These are phyloP conservation scores for Lynx canadensis DNA, from an alignment of 2,113 vertebrate genomes.

Conservation along the genomic window DNA sequence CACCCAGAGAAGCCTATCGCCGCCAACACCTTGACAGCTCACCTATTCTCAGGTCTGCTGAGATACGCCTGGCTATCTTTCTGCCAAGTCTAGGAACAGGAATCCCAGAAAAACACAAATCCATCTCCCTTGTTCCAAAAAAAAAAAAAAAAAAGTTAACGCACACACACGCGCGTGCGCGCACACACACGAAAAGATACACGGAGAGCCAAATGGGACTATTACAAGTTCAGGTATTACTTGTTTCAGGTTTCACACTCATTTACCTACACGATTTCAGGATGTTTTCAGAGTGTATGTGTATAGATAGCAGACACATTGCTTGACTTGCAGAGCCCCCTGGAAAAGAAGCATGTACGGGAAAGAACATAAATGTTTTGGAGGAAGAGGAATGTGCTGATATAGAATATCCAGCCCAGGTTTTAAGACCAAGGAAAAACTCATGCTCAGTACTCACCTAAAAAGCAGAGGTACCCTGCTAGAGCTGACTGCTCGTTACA, in stretches of 20 bases:
- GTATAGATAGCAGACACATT: neutral
- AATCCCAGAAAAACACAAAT: conserved; percentile 49
- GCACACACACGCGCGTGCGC: too few relatives aligned
- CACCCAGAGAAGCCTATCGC: conserved; percentile 47
- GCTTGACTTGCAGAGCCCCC: neutral
- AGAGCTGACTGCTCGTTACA: neutral
- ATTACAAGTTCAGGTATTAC: neutral
- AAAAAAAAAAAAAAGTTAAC: neutral
- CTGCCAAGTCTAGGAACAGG: conserved; percentile 36
- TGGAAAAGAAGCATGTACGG: neutral
- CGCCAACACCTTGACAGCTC: conserved; percentile 47
- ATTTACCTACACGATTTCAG: neutral
- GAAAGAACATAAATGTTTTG: neutral
- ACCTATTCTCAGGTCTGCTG: conserved; percentile 33
- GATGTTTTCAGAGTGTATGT: neutral
- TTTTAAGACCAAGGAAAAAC: neutral
- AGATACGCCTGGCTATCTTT: neutral
- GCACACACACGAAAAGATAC: neutral
- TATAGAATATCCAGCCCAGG: neutral
- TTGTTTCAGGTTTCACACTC: neutral
- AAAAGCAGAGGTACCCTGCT: neutral
- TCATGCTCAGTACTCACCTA: neutral
- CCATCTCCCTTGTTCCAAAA: neutral
- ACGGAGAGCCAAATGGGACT: neutral
- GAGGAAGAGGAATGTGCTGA: neutral